Conservation (phyloP, 2,888 invertebrate genomes). For the Hirtodrosophila confusa region DNA sequence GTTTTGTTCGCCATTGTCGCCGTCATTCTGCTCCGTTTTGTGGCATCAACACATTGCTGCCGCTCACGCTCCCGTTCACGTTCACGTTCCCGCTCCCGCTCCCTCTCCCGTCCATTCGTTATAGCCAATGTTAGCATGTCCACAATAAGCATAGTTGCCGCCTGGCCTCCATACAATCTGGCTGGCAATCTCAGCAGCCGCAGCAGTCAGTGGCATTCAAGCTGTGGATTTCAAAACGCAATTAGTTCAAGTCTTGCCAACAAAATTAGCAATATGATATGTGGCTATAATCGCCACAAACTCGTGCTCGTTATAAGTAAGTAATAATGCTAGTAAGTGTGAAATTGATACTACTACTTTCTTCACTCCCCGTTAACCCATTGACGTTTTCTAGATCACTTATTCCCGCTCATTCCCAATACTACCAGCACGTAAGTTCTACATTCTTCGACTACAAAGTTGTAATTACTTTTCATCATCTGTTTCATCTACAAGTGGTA, state of each 20-base stretch:
- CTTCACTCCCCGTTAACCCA: constrained; percentile 1
- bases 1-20: constrained; percentile 43
- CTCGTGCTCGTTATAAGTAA: too few species aligned
- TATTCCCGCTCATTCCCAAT: neutral
- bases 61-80: constrained; percentile 15
- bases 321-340: too few species aligned
- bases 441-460: too few species aligned
- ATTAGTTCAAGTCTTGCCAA: constrained; percentile 35
- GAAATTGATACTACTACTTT: too few species aligned
- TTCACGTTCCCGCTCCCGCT: constrained; percentile 10
- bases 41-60: constrained; percentile 30
- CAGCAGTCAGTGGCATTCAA: constrained; percentile 7
- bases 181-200: constrained; percentile 6
- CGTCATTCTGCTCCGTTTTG: constrained; percentile 47
- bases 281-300: too few species aligned
- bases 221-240: constrained; percentile 33
- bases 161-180: constrained; percentile 25
- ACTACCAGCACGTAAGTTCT: too few species aligned
- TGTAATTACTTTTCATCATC: too few species aligned
- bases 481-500: too few species aligned
- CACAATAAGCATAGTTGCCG: constrained; percentile 67
- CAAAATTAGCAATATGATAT: too few species aligned
- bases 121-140: constrained; percentile 71
- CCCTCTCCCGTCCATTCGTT: constrained; percentile 50
- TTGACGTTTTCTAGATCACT: constrained; percentile 22